Evolutionary conservation across 1,140 invertebrate species (phyloP).

Genomic region (Meteorus sp.): DNA sequence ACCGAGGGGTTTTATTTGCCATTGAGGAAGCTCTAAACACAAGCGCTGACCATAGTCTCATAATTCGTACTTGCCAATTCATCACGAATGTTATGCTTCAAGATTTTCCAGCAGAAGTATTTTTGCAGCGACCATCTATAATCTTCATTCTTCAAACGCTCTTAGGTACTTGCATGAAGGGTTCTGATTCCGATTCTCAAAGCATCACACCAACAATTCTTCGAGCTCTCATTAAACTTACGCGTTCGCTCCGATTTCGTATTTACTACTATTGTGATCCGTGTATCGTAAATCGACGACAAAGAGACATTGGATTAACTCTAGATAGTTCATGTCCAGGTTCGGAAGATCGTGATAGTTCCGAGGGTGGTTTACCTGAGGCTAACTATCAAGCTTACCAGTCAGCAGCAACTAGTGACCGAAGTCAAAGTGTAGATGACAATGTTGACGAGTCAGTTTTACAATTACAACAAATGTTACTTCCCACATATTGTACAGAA

Average conservation of each 20-base stretch:
- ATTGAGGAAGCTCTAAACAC: constrained; percentile 61
- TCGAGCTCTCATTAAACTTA: constrained; percentile 54
- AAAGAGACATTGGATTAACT: constrained; percentile 41
- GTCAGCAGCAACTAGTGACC: constrained; percentile 36
- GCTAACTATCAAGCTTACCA: constrained; percentile 45
- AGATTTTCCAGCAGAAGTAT: constrained; percentile 72
- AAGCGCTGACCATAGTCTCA: constrained; percentile 49
- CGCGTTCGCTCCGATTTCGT: constrained; percentile 52
- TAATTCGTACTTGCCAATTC: constrained; percentile 63
- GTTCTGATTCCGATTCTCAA: constrained; percentile 9
- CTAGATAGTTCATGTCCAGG: constrained; percentile 21
- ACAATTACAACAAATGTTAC: constrained; percentile 55
- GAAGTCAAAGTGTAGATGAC: constrained; percentile 38
- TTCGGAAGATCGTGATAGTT: constrained; percentile 40
- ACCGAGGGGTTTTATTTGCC: constrained; percentile 59
- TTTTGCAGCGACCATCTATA: constrained; percentile 67
- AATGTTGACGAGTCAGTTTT: constrained; percentile 48
- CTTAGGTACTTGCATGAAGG: constrained; percentile 28
- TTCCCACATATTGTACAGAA: constrained; percentile 60
- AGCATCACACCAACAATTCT: constrained; percentile 46
- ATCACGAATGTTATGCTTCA: constrained; percentile 67
- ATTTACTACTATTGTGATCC: constrained; percentile 61
- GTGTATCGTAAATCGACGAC: constrained; percentile 55
- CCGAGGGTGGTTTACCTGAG: constrained; percentile 42
- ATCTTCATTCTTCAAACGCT: constrained; percentile 46